Percentiles rank a stretch among this genome's conserved stretches.
Evolutionary conservation across 2,888 invertebrate genomes (phyloP).

Genomic region (Aphidoletes aphidimyza): DNA sequence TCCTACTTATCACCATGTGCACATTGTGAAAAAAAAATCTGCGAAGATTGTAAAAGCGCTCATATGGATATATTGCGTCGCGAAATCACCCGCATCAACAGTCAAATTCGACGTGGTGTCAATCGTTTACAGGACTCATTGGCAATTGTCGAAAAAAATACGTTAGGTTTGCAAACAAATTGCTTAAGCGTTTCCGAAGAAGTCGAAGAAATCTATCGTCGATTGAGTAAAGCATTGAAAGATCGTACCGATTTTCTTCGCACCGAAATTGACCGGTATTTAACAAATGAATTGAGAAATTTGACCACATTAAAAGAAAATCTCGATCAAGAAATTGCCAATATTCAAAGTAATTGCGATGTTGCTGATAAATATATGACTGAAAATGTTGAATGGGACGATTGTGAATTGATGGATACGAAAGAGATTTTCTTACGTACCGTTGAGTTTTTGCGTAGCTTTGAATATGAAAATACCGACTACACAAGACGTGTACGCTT

Average conservation of each 20-base stretch:
- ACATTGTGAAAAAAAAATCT: conserved; percentile 97
- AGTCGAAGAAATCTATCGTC: conserved; percentile 90
- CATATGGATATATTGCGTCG: conserved; percentile 95
- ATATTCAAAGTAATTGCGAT: conserved; percentile 96
- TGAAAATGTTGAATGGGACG: conserved; percentile 90
- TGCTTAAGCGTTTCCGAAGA: conserved; percentile 91
- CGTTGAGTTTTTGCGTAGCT: conserved; percentile 93
- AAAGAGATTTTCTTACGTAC: conserved; percentile 97
- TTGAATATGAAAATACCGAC: conserved; percentile 92
- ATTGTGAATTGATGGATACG: conserved; percentile 91
- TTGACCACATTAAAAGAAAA: conserved; percentile 90
- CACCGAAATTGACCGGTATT: conserved; percentile 91
- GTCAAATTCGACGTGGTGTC: conserved; percentile 83
- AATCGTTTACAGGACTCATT: conserved; percentile 90
- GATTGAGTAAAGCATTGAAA: conserved; percentile 87
- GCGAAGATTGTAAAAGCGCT: conserved; percentile 94
- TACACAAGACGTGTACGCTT: conserved; percentile 87
- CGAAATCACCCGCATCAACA: conserved; percentile 89
- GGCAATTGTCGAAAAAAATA: conserved; percentile 87
- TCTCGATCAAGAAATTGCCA: conserved; percentile 92
- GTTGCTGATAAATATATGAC: conserved; percentile 94
- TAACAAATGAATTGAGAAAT: conserved; percentile 86
- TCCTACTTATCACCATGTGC: conserved; percentile 88
- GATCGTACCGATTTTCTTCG: conserved; percentile 88
- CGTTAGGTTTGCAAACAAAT: conserved; percentile 87